Evolutionary conservation across 2,888 invertebrate species (phyloP), one percentile per base, ranked within the genome.

Genomic region (Crematogaster levior): DNA sequence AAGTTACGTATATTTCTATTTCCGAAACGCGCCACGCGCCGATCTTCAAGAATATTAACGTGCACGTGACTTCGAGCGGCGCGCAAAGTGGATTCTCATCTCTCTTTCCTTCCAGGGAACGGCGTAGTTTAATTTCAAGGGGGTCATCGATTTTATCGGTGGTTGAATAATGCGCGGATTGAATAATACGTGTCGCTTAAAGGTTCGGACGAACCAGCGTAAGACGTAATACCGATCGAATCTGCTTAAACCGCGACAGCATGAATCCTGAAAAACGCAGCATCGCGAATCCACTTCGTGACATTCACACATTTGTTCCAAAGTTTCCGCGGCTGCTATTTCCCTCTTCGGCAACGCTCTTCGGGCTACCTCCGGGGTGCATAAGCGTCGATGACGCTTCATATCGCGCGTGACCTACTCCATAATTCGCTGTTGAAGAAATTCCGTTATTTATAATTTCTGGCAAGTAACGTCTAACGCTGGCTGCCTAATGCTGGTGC

Each of bases 381-480:
- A 70, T 21, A 80, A 37, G 75, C 73, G 84, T 82, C 84, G 90
- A 89, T 89, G 90, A 90, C 84, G 89, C 80, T 85, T 83, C 82
- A 82, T 81, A 82, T 86, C 70, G 77, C 83, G 46, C 81, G 85
- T 86, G 91, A 90, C 91, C 92, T 92, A 91, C 90, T 91, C 89
- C 86, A 90, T 90, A 90, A 90, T 88, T 66, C 84, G 83, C 24
- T 85, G 90, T 89, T 88, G 87, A 88, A 89, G 89, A 89, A 92
- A 92, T 92, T 91, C 90, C 92, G 93, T 91, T 93, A 94, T 94
- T 94, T 94, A 93, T 93, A 94, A 93, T 92, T 92, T 90, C 89
- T 94, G 94, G 94, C 94, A 94, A 92, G 88, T 91, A n/a, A 89
- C 89, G 85, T 86, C 85, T 81, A 87, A 84, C 7, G 48, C 81